Percentiles rank a stretch among this genome's conserved stretches.
Evolutionary conservation across 2,888 invertebrate genomes (phyloP).

Genomic region (Lamellibrachia satsuma): DNA sequence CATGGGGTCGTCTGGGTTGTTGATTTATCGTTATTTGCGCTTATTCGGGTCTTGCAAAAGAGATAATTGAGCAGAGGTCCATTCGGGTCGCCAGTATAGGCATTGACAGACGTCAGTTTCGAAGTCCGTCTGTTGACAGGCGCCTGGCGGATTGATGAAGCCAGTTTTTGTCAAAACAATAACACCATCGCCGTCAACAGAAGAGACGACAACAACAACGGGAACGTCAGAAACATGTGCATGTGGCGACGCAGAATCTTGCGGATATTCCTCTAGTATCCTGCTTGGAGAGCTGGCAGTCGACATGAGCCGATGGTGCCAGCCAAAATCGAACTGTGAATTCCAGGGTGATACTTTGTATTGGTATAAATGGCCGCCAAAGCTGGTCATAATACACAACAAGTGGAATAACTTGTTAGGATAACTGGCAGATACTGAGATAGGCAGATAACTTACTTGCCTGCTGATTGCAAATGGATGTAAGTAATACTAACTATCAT

Average conservation of each 20-base stretch:
- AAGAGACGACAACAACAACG: not conserved
- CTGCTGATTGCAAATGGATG: not conserved
- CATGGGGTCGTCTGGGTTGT: not conserved
- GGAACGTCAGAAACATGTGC: not conserved
- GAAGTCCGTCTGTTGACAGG: not conserved
- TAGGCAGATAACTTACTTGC: not conserved
- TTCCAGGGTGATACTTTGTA: not conserved
- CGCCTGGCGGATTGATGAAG: not conserved
- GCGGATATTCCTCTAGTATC: not conserved
- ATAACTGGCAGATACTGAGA: not conserved
- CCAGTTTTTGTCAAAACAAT: constrained; percentile 10
- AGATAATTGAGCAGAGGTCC: constrained; percentile 6
- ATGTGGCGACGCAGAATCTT: not conserved
- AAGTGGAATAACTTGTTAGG: constrained; percentile 3
- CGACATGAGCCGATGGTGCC: constrained; percentile 13
- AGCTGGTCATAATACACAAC: not conserved
- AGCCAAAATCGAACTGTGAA: not conserved
- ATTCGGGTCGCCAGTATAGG: not conserved
- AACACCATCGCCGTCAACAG: not conserved
- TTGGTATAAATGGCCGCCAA: not conserved
- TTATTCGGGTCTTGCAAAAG: constrained; percentile 17
- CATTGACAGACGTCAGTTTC: not conserved
- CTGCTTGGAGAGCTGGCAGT: not conserved
- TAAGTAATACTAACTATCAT: not conserved
- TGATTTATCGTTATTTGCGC: not conserved